These are phyloP conservation scores for Halcyon smyrnensis DNA, from an alignment of 2,797 vertebrate genomes.

Conservation along the genomic window DNA sequence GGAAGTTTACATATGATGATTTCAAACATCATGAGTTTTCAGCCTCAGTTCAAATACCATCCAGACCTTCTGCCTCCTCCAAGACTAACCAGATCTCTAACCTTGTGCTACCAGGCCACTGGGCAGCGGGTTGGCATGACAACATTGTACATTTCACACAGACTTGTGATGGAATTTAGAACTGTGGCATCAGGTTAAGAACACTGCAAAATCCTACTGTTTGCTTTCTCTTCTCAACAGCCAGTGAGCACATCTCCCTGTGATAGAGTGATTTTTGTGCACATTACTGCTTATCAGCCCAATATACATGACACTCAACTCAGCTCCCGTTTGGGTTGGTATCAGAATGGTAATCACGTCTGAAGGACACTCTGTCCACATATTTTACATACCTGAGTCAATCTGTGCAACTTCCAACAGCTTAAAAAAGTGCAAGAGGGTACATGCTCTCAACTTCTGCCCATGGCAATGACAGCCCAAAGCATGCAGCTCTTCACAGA, in stretches of 20 bases:
- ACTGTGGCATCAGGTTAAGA: neutral
- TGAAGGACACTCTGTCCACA: neutral
- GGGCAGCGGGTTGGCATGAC: neutral
- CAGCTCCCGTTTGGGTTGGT: neutral
- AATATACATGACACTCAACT: neutral
- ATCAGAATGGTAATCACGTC: neutral
- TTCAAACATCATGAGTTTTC: neutral
- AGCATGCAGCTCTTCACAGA: neutral
- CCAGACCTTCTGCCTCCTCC: neutral
- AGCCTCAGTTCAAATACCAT: neutral
- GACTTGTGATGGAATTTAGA: neutral
- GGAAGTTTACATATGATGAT: neutral
- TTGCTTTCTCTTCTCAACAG: neutral
- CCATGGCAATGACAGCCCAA: neutral
- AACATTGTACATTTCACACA: fast-evolving
- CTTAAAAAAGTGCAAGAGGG: neutral
- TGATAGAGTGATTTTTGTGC: neutral
- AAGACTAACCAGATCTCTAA: neutral
- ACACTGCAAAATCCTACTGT: neutral
- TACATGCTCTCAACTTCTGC: neutral
- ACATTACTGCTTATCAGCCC: neutral
- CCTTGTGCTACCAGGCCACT: neutral
- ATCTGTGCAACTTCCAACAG: neutral
- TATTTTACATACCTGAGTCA: neutral
- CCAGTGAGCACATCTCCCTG: neutral